Evolutionary conservation across 2,113 vertebrate genomes (phyloP), one percentile per base, ranked within the genome.

Genomic region (Mionectes macconnelli): DNA sequence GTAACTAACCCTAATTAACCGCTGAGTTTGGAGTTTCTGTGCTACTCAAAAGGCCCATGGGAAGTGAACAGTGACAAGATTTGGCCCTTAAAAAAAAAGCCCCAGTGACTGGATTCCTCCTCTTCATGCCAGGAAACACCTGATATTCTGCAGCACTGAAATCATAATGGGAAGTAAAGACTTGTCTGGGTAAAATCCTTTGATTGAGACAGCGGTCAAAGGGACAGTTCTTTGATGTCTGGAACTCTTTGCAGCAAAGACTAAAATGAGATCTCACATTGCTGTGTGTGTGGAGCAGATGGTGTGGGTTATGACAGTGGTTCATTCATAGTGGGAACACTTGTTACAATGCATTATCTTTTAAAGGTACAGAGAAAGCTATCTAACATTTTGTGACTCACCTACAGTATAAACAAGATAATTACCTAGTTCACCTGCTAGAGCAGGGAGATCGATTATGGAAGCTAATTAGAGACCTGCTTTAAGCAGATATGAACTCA

Each of bases 381-480:
- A 84, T 94, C 95, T 96, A 96, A 95, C 95, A 88, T 96, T 96
- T 82, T 91, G 95, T 97, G 94, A 95, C 96, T 97, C 93, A 95
- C 96, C 96, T 97, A 86, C 88, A 96, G 91, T 92, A 96, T 96
- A 98, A 95, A 97, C 96, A 92, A 96, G 89, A 96, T 97, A 98
- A 98, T 98, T 98, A 97, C 96, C 93, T 97, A 89, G 85, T 94
- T 97, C 76, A 97, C 94, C 91, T 89, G 93, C 84, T 84, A 70
- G 64, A 95, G 88, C 79, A 91, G 95, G 49, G 75, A 74, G 96
- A 97, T 98, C 94, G 96, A 98, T 98, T 98, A 98, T 68, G 93
- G 94, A 84, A 97, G 95, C 92, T 98, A 98, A 98, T 98, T 97
- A 97, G 96, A 97, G 95, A 94, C 92, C 96, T 98, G 95, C 87